Conservation (phyloP, 2,113 vertebrate species). For the Mystacornis crossleyi region DNA sequence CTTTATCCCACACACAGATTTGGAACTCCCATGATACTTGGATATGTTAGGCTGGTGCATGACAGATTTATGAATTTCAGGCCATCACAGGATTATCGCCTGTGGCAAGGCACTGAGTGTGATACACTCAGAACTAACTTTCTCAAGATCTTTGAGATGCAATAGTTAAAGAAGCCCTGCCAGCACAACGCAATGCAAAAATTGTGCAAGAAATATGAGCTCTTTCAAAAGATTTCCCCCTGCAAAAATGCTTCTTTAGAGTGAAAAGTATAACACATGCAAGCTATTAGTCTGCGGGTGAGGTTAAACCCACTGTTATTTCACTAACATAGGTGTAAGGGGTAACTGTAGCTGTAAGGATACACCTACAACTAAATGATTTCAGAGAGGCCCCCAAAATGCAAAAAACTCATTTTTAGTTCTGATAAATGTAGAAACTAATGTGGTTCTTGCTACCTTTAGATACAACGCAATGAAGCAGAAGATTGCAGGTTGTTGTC, state of each 20-base stretch:
- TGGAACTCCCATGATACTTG: background rate
- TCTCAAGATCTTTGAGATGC: background rate
- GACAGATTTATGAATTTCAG: constrained; percentile 6
- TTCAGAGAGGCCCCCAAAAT: background rate
- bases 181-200: background rate
- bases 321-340: too few species aligned
- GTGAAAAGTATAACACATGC: background rate
- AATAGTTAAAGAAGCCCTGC: background rate
- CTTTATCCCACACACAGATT: background rate
- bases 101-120: background rate
- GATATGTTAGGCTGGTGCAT: background rate
- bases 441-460: background rate
- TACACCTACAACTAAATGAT: background rate
- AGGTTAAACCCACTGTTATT: background rate
- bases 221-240: background rate
- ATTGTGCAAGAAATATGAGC: background rate
- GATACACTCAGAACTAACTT: background rate
- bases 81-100: background rate
- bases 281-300: background rate
- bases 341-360: too few species aligned
- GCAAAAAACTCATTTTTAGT: background rate
- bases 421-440: background rate
- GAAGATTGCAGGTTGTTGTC: background rate
- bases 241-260: background rate
- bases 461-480: background rate